Base-by-base conservation (phyloP, 2,797 vertebrate species). In the Yasuhikotakia modesta region DNA sequence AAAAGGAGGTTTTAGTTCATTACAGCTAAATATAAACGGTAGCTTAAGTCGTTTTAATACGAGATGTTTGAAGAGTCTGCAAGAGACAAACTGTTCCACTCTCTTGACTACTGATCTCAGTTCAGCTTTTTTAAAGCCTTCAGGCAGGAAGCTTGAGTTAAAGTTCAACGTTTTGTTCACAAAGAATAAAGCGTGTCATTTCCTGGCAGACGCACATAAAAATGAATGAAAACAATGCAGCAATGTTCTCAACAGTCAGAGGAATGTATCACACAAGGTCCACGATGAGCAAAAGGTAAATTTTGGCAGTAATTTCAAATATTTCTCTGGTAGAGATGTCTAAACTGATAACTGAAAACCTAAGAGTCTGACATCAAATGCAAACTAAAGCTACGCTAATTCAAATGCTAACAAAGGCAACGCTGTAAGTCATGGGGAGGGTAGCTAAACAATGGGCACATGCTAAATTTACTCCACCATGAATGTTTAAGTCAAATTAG, bases 141-240 rank as follows among this genome's bases (percentile, higher is more conserved):
- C 58, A 14, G 55, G 57, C 74, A 77, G 72, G 81, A 84, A 82
- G 78, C 64, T 55, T 46, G 58, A 80, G 82, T 80, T 79, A 52
- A 57, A 79, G 81, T 86, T 90, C 88, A 88, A 90, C 93, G 86
- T 90, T 86, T 89, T 84, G 87, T 85, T 87, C 81, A 84, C 76
- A 84, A 90, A 80, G 85, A 89, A 86, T 87, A 91, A 93, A 92
- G 88, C 79, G 79, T 91, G 87, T 88, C 76, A 92, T 91, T 94
- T 93, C 90, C 90, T 91, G 88, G 84, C 86, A 88, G 82, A 89
- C 83, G 64, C 80, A 81, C 78, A 82, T 53, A 75, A 43, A 81
- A 79, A 83, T 84, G 78, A 86, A 83, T 83, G 82, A 45, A 86
- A 77, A 73, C 60, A 86, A 88, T 83, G 77, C 76, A 80, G 76